A percentile compares a stretch with the other conserved stretches of the same genome.
These are phyloP conservation scores for Montipora foliosa DNA, from an alignment of 64 coral and sea anemone species.

Conservation along the genomic window DNA sequence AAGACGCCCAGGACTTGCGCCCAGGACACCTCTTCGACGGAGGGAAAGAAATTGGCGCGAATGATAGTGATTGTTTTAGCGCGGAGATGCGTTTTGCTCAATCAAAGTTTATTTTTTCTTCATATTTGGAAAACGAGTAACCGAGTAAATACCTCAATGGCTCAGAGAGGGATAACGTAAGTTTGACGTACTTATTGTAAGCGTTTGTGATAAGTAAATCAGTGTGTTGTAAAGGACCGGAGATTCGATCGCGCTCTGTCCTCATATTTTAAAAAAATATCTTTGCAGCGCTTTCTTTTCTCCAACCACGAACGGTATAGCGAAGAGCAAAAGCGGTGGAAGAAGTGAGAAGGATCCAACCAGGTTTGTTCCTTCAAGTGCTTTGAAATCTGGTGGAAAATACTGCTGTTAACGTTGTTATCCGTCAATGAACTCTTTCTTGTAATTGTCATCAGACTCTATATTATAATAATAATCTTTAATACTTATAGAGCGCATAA, in stretches of 20 bases:
- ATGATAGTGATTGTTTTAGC: not conserved
- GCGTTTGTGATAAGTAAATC: not conserved
- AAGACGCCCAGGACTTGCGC: not conserved
- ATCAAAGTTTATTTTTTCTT: not conserved
- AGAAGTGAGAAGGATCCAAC: not conserved
- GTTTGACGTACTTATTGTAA: not conserved
- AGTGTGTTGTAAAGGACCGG: no score
- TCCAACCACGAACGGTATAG: not conserved
- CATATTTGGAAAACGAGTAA: not conserved
- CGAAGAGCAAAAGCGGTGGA: not conserved
- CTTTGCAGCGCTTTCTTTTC: slow-evolving; percentile 33
- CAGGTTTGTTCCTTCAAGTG: not conserved
- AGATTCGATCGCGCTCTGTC: not conserved
- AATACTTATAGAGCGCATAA: no score
- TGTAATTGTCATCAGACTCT: no score
- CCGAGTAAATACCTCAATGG: not conserved
- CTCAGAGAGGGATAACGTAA: slow-evolving; percentile 50
- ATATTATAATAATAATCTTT: no score
- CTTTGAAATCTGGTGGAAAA: not conserved
- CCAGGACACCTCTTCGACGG: not conserved
- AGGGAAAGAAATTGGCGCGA: slow-evolving; percentile 30
- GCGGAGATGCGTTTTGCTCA: not conserved
- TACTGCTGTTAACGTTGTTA: not conserved
- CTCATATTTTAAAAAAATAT: not conserved
- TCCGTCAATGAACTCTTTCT: no score